These are phyloP conservation scores for Scolopax mira DNA, from an alignment of 2,113 vertebrate species.

Conservation along the genomic window DNA sequence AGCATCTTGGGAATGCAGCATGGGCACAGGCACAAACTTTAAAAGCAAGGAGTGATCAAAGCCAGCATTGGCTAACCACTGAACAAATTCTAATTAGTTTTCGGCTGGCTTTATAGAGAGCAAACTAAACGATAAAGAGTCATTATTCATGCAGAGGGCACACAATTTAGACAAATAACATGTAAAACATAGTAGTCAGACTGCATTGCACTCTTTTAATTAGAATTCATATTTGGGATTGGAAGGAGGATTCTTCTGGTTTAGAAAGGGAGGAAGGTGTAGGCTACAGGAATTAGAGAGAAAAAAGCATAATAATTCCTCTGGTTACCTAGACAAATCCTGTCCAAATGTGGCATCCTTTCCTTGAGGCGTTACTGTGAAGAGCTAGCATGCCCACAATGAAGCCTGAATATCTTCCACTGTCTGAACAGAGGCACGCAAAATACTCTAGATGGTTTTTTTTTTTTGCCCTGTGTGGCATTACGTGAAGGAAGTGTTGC, in stretches of 20 bases:
- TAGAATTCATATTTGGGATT: neutral
- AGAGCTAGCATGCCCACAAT: neutral
- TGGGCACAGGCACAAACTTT: neutral
- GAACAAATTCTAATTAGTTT: slow-evolving; percentile 56
- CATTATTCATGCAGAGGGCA: slow-evolving; percentile 23
- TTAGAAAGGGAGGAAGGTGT: neutral
- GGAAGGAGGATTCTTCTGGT: neutral
- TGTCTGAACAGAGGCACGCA: neutral
- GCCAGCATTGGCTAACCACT: neutral
- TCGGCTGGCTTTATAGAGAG: slow-evolving; percentile 32
- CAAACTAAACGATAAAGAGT: slow-evolving; percentile 22
- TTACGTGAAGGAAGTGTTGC: neutral
- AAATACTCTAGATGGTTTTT: neutral
- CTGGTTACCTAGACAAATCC: neutral
- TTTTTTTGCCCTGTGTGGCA: neutral
- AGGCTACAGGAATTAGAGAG: neutral
- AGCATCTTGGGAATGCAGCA: slow-evolving; percentile 48
- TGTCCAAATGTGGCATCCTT: neutral
- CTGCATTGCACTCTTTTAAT: neutral
- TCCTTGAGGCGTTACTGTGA: neutral
- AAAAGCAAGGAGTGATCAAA: slow-evolving; percentile 56
- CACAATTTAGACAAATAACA: slow-evolving; percentile 52
- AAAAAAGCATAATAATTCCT: neutral
- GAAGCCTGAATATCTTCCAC: neutral
- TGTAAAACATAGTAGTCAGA: slow-evolving; percentile 20